phyloP scores from a whole-genome alignment of 2,797 vertebrate genomes.

The Acipenser transmontanus region DNA sequence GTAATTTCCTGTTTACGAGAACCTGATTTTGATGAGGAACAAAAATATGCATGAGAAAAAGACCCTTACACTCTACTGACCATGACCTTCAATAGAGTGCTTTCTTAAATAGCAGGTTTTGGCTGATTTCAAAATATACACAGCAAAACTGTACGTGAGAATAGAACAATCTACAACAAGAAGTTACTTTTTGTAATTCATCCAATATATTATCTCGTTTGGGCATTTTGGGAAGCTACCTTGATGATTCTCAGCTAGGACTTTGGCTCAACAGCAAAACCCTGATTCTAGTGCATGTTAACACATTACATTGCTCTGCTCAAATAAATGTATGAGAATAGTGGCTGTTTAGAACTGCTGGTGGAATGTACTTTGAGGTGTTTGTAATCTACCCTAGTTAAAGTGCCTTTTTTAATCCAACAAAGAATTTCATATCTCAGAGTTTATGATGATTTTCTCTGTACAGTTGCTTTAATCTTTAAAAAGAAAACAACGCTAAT shows the following conservation, averaged over 20 bases:
- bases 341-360: constrained; percentile 4
- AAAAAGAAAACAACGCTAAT: constrained; percentile 75
- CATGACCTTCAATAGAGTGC: too few relatives aligned
- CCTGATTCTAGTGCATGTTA: too few relatives aligned
- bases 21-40: constrained; percentile 18
- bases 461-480: constrained; percentile 67
- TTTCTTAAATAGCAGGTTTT: too few relatives aligned
- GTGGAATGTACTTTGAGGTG: not conserved
- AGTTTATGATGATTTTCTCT: constrained; percentile 65
- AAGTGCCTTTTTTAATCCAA: constrained; percentile 39
- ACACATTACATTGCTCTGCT: not conserved
- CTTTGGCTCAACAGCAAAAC: too few relatives aligned
- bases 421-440: constrained; percentile 60
- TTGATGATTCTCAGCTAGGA: not conserved
- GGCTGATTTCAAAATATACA: too few relatives aligned
- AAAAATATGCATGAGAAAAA: constrained; percentile 22
- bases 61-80: too few relatives aligned
- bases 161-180: too few relatives aligned
- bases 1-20: constrained; percentile 20
- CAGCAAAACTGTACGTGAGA: too few relatives aligned
- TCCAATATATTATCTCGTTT: not conserved
- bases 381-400: constrained; percentile 16
- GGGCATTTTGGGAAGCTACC: not conserved
- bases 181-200: not conserved
- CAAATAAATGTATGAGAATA: not conserved